Evolutionary conservation across 1,140 invertebrate genomes (phyloP).

Genomic region (Drosophila athabasca): DNA sequence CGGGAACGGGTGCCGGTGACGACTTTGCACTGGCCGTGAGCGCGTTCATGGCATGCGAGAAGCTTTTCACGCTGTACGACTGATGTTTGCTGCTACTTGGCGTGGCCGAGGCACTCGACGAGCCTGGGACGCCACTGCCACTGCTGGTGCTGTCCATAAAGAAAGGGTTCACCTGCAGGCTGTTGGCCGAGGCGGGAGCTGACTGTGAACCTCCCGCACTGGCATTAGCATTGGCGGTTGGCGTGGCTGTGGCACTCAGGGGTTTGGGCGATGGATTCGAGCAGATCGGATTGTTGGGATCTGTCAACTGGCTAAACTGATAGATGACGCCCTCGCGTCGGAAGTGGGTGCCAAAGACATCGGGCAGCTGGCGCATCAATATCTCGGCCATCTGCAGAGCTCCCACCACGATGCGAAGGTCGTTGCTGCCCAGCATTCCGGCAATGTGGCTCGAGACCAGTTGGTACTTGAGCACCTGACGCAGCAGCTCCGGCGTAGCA

Average conservation of each 20-base stretch:
- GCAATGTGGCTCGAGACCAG: conserved; percentile 98
- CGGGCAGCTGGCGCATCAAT: conserved; percentile 96
- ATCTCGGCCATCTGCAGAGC: conserved; percentile 98
- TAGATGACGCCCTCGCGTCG: conserved; percentile 97
- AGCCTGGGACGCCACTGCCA: conserved; percentile 24
- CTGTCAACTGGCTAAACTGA: conserved; percentile 92
- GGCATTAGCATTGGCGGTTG: conserved; percentile 55
- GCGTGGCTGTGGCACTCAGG: conserved; percentile 55
- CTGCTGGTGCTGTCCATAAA: conserved; percentile 61
- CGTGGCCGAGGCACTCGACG: conserved; percentile 58
- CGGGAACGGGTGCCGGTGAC: conserved; percentile 2
- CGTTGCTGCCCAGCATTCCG: conserved; percentile 98
- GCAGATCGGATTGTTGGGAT: conserved; percentile 84
- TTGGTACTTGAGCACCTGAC: conserved; percentile 95
- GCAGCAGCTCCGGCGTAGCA: conserved; percentile 92
- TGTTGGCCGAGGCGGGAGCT: conserved; percentile 77
- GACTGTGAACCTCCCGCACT: conserved; percentile 73
- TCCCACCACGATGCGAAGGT: conserved; percentile 97
- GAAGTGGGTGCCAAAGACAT: conserved; percentile 97
- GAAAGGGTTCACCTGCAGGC: conserved; percentile 79
- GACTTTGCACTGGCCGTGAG: conserved; percentile 73
- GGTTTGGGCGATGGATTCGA: conserved; percentile 80
- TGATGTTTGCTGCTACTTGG: conserved; percentile 77
- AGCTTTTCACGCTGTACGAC: conserved; percentile 79
- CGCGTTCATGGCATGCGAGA: conserved; percentile 81